These are phyloP conservation scores for Ceratosolen fusciceps DNA, from an alignment of 1,140 invertebrate genomes.

Conservation along the genomic window DNA sequence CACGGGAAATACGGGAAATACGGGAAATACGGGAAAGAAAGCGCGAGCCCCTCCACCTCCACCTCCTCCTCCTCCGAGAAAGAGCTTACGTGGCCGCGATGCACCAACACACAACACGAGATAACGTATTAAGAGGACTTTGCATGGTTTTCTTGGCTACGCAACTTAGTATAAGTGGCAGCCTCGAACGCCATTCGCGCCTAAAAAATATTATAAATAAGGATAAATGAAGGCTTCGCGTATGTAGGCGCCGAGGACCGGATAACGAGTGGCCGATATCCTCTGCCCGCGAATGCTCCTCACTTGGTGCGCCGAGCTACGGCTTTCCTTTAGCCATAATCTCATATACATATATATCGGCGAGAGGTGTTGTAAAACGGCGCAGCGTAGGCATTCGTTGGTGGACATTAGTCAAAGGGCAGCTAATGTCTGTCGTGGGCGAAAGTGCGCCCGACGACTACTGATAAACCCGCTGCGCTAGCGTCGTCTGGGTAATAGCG, in stretches of 20 bases:
- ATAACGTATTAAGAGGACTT: conserved; percentile 40
- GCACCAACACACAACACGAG: conserved; percentile 1
- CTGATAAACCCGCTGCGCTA: conserved; percentile 62
- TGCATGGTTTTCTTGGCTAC: conserved; percentile 22
- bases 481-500: conserved; percentile 50
- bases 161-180: conserved; percentile 25
- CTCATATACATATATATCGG: conserved; percentile 72
- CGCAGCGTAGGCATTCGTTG: conserved; percentile 71
- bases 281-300: too few species aligned
- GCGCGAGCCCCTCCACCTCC: neutral
- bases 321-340: conserved; percentile 70
- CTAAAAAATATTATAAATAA: conserved; percentile 47
- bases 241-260: conserved; percentile 8
- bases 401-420: conserved; percentile 71
- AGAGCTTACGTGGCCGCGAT: too few species aligned
- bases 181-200: conserved; percentile 5
- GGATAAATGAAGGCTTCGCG: conserved; percentile 46
- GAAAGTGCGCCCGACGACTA: conserved; percentile 69
- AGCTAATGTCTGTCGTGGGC: conserved; percentile 68
- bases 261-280: too few species aligned
- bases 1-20: too few species aligned
- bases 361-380: conserved; percentile 71
- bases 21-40: too few species aligned
- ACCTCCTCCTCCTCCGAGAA: too few species aligned
- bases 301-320: conserved; percentile 21